A percentile compares a stretch with the other conserved stretches of the same genome.
Evolutionary conservation across 2,888 invertebrate species (phyloP).

Genomic region (Xanthorhoe spadicearia): DNA sequence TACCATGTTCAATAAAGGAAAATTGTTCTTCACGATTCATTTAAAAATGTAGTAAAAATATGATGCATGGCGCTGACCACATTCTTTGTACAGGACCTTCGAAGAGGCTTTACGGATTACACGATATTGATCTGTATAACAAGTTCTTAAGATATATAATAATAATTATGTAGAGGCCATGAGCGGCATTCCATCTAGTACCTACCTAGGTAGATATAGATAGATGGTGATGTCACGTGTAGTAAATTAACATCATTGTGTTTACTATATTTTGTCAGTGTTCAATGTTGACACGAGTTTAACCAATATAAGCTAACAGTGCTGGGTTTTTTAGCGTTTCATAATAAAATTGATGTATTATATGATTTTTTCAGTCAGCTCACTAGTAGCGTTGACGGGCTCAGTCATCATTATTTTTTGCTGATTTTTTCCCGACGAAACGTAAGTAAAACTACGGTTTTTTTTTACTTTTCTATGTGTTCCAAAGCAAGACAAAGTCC

Average conservation of each 20-base stretch:
- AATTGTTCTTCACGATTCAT: constrained; percentile 18
- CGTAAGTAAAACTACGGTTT: no score
- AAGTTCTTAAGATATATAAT: constrained; percentile 22
- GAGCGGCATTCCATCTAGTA: constrained; percentile 31
- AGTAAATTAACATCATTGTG: constrained; percentile 69
- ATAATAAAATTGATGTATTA: no score
- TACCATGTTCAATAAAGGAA: constrained; percentile 17
- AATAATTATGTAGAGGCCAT: constrained; percentile 14
- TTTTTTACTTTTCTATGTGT: no score
- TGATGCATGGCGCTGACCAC: constrained; percentile 19
- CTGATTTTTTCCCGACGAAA: no score
- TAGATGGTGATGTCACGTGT: constrained; percentile 71
- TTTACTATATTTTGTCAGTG: constrained; percentile 40
- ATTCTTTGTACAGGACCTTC: constrained; percentile 31
- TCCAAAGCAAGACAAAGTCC: no score
- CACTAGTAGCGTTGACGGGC: no score
- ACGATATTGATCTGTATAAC: constrained; percentile 28
- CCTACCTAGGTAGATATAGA: no score
- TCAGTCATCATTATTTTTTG: no score
- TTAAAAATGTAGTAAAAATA: constrained; percentile 18
- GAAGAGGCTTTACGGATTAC: constrained; percentile 10
- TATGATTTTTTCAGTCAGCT: no score
- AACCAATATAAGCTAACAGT: constrained; percentile 39
- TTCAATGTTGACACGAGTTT: constrained; percentile 40
- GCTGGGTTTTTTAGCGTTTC: constrained; percentile 12